Evolutionary conservation across 2,113 vertebrate species (phyloP).

Genomic region (Melanocharis versteri): DNA sequence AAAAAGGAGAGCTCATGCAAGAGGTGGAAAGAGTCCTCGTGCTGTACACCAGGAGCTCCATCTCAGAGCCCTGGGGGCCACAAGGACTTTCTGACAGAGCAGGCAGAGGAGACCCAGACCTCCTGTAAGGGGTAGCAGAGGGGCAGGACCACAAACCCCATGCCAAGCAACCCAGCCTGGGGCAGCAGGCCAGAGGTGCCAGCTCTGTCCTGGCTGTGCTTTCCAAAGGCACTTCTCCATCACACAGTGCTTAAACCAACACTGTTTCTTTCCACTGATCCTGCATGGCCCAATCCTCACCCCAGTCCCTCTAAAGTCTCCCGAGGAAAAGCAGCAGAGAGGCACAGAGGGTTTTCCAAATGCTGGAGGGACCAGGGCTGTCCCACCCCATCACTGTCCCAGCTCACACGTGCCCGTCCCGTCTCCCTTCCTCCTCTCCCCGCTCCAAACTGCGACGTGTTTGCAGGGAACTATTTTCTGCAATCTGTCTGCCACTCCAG

Average conservation of each 20-base stretch:
- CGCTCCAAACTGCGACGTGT: not conserved
- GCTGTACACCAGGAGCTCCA: not conserved
- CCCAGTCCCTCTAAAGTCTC: not conserved
- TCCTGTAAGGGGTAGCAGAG: not conserved
- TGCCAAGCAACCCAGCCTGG: not conserved
- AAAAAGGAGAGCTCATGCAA: not conserved
- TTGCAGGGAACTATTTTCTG: constrained; percentile 6
- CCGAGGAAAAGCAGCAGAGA: not conserved
- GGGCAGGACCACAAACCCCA: not conserved
- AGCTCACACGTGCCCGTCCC: fast-evolving
- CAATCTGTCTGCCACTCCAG: constrained; percentile 34
- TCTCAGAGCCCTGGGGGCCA: not conserved
- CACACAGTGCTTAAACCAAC: fast-evolving
- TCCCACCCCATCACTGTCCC: not conserved
- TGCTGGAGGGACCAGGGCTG: not conserved
- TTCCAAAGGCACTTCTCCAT: not conserved
- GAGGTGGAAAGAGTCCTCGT: not conserved
- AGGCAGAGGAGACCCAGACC: not conserved
- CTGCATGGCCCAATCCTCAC: not conserved
- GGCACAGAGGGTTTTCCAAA: not conserved
- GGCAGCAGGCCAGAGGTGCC: not conserved
- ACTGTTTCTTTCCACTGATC: not conserved
- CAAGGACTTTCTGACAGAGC: not conserved
- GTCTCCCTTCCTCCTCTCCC: not conserved
- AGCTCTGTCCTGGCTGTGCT: fast-evolving